Conservation (phyloP, 2,888 invertebrate genomes). For the Bembecia ichneumoniformis region DNA sequence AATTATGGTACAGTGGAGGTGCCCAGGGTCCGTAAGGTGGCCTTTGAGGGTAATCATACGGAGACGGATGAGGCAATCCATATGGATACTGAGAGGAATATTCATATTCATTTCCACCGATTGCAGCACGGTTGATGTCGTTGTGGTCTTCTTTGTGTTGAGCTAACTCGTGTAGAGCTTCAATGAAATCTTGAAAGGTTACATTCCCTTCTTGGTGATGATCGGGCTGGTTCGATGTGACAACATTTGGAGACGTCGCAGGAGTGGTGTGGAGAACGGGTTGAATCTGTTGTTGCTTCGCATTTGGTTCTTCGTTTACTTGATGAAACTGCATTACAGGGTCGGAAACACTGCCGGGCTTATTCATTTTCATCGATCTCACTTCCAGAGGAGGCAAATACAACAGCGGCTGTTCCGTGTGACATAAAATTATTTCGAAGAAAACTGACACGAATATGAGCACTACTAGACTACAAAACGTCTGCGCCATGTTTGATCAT, state of each 20-base stretch:
- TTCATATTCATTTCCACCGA: conserved; percentile 12
- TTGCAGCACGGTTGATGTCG: conserved; percentile 16
- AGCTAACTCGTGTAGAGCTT: conserved; percentile 24
- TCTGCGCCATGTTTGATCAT: conserved; percentile 29
- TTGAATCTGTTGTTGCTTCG: conserved; percentile 5
- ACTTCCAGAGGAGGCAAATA: conserved; percentile 31
- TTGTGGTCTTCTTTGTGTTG: conserved; percentile 19
- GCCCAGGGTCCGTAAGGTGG: conserved; percentile 13
- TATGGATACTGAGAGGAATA: not conserved
- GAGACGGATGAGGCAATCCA: conserved; percentile 6
- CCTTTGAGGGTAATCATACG: conserved; percentile 14
- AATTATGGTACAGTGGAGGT: conserved; percentile 5
- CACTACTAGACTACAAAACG: conserved; percentile 14
- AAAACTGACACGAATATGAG: conserved; percentile 21
- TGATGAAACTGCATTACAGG: conserved; percentile 3
- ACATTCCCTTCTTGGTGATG: conserved; percentile 9
- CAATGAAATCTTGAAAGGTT: conserved; percentile 25
- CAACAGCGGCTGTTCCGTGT: conserved; percentile 16
- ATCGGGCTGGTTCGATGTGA: not conserved
- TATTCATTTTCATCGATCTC: conserved; percentile 18
- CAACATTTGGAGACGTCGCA: conserved; percentile 5
- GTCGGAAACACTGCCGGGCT: conserved; percentile 8
- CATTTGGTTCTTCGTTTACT: conserved; percentile 2
- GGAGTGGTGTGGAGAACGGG: conserved; percentile 2
- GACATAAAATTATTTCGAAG: conserved; percentile 10